These are phyloP conservation scores for Odontomyia ornata DNA, from an alignment of 2,888 invertebrate species.

Conservation along the genomic window DNA sequence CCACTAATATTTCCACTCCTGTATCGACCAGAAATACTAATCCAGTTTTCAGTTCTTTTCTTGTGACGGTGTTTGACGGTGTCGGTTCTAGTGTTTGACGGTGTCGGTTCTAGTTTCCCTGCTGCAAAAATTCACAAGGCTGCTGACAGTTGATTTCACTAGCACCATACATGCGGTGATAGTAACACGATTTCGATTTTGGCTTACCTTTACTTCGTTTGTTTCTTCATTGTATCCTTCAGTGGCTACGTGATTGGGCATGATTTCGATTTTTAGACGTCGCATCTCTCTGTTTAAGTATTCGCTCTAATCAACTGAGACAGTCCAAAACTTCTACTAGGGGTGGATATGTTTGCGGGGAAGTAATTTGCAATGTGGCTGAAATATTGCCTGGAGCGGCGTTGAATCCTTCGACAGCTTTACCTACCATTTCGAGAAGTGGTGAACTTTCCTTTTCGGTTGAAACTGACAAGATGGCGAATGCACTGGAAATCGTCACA, in stretches of 20 bases:
- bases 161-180: conserved; percentile 26
- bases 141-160: not conserved
- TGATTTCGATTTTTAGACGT: too few species aligned
- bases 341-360: not conserved
- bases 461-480: not conserved
- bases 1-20: not conserved
- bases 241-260: too few species aligned
- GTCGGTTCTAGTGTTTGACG: conserved; percentile 10
- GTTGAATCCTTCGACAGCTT: too few species aligned
- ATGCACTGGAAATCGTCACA: not conserved
- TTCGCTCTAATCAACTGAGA: not conserved
- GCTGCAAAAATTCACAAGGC: not conserved
- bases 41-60: not conserved
- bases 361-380: not conserved
- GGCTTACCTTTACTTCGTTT: not conserved
- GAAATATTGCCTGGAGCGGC: not conserved
- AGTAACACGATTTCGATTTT: not conserved
- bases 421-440: too few species aligned
- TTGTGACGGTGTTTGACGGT: not conserved
- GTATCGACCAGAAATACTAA: not conserved
- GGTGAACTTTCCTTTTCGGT: not conserved
- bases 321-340: not conserved
- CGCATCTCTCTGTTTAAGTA: not conserved
- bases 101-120: conserved; percentile 23
- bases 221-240: not conserved